Conservation (phyloP, 2,113 vertebrate species). For the Pionites leucogaster region DNA sequence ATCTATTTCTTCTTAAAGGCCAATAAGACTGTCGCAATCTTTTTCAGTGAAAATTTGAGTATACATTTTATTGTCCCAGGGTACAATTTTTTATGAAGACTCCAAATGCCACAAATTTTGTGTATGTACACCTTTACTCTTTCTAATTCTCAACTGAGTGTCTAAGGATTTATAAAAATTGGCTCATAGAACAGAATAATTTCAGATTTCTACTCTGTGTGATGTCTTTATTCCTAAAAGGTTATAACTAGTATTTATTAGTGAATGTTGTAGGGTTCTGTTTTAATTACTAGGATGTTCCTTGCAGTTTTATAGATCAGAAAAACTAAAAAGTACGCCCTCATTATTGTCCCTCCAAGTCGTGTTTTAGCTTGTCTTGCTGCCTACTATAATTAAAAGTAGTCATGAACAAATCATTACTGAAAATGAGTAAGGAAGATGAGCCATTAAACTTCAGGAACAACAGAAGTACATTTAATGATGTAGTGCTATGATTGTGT, state of each 20-base stretch:
- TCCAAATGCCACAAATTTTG: not conserved
- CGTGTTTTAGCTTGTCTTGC: not conserved
- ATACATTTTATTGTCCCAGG: not conserved
- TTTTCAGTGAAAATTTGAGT: constrained; percentile 4
- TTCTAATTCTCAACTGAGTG: not conserved
- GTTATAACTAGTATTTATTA: not conserved
- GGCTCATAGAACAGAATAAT: not conserved
- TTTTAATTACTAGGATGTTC: not conserved
- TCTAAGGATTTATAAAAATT: not conserved
- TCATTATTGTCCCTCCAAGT: not conserved
- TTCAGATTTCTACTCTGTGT: not conserved
- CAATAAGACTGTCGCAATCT: constrained; percentile 7
- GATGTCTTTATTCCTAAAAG: not conserved
- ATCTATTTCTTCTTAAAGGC: not conserved
- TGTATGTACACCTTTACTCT: not conserved
- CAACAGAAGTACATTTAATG: not conserved
- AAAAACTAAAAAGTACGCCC: not conserved
- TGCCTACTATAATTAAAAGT: not conserved
- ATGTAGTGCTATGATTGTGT: not conserved
- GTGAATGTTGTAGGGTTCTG: not conserved
- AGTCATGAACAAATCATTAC: not conserved
- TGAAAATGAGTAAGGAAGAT: not conserved
- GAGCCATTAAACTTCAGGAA: not conserved
- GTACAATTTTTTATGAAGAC: not conserved
- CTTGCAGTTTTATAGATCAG: not conserved